Evolutionary conservation across 2,797 vertebrate genomes (phyloP).

Genomic region (Hozukius guyotensis): DNA sequence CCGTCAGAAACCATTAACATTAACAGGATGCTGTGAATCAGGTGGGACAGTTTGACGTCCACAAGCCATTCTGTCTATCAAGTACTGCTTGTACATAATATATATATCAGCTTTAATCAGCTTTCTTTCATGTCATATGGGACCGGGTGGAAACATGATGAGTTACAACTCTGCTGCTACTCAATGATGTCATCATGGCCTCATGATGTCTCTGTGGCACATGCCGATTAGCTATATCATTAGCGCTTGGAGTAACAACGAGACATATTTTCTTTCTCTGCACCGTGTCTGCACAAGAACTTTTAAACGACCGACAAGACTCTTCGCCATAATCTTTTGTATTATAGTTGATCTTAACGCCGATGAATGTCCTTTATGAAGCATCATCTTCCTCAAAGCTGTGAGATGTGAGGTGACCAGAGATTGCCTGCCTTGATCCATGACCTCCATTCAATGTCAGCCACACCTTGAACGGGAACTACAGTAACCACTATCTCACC

Average conservation of each 20-base stretch:
- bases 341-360: conserved; percentile 68
- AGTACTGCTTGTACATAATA: conserved; percentile 73
- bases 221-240: conserved; percentile 27
- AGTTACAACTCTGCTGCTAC: conserved; percentile 68
- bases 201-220: conserved; percentile 40
- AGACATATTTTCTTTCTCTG: conserved; percentile 22
- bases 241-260: conserved; percentile 26
- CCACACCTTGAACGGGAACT: conserved; percentile 29
- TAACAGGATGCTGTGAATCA: conserved; percentile 47
- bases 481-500: conserved; percentile 43
- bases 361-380: conserved; percentile 71
- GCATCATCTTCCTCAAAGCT: conserved; percentile 34
- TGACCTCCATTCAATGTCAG: conserved; percentile 7
- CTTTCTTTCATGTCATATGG: conserved; percentile 53
- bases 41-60: conserved; percentile 38
- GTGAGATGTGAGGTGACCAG: conserved; percentile 34
- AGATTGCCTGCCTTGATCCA: conserved; percentile 41
- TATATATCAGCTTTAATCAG: conserved; percentile 69
- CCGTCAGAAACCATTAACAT: conserved; percentile 29
- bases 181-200: conserved; percentile 42
- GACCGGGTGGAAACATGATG: conserved; percentile 36
- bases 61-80: conserved; percentile 51
- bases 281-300: conserved; percentile 56
- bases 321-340: conserved; percentile 66
- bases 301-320: conserved; percentile 27